Evolutionary conservation across 2,797 vertebrate genomes (phyloP).

Genomic region (Sylvia borin): DNA sequence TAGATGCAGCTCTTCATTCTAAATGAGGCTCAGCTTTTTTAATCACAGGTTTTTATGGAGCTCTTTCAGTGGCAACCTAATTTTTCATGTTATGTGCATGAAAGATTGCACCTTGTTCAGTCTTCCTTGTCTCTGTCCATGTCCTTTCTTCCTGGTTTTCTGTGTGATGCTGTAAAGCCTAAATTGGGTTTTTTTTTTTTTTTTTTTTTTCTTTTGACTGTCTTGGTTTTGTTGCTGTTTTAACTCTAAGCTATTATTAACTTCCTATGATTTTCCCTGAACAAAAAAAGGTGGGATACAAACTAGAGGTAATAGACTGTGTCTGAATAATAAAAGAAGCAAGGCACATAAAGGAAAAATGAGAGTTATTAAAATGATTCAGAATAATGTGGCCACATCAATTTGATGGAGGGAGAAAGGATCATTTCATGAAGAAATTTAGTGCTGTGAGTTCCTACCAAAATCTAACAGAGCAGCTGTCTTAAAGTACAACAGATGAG

Average conservation of each 20-base stretch:
- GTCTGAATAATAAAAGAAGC: not conserved
- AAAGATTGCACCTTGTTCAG: not conserved
- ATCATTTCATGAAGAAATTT: not conserved
- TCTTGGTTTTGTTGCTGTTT: not conserved
- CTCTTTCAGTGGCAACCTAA: not conserved
- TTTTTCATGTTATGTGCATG: not conserved
- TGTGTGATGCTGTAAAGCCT: not conserved
- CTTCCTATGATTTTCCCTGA: not conserved
- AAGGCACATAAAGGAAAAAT: not conserved
- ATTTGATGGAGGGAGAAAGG: not conserved
- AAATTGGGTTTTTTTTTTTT: not conserved
- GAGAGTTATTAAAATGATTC: not conserved
- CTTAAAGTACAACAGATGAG: not conserved
- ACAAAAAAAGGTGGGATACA: not conserved
- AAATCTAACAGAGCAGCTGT: not conserved
- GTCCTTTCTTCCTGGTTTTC: not conserved
- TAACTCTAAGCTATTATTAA: not conserved
- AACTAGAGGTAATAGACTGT: not conserved
- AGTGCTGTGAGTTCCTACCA: not conserved
- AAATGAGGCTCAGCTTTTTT: not conserved
- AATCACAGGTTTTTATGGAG: not conserved
- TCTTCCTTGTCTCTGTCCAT: not conserved
- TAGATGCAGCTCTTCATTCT: not conserved
- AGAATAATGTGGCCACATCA: not conserved
- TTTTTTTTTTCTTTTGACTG: not conserved